A percentile compares a stretch with the other conserved stretches of the same genome.
Conservation (phyloP, 2,797 vertebrate genomes). For the Lacerta viridis region DNA sequence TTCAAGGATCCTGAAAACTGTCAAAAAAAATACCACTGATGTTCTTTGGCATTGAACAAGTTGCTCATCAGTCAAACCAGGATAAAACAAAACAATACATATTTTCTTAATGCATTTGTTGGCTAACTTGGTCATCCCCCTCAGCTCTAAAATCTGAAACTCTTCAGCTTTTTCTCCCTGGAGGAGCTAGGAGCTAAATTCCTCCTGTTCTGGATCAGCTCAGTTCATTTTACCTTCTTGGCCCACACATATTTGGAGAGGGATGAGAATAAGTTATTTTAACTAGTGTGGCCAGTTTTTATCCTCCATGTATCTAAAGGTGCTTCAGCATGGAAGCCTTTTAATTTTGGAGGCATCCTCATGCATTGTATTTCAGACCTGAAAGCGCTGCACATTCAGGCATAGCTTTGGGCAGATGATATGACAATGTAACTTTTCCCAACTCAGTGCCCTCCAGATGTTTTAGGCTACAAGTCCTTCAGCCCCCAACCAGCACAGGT, state of each 20-base stretch:
- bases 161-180: conserved; percentile 29
- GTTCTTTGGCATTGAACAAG: conserved; percentile 30
- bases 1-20: conserved; percentile 55
- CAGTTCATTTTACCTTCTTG: conserved; percentile 51
- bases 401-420: conserved; percentile 26
- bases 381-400: neutral
- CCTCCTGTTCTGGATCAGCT: conserved; percentile 60
- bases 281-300: conserved; percentile 53
- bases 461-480: too few relatives aligned
- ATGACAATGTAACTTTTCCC: neutral
- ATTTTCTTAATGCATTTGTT: conserved; percentile 71
- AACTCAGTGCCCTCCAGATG: too few relatives aligned
- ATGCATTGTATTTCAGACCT: neutral
- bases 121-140: conserved; percentile 56
- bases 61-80: conserved; percentile 44
- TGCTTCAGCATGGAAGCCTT: conserved; percentile 45
- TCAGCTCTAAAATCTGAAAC: conserved; percentile 64
- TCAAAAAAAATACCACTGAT: conserved; percentile 43
- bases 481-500: too few relatives aligned
- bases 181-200: conserved; percentile 62
- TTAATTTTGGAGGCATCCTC: neutral
- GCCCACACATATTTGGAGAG: conserved; percentile 42
- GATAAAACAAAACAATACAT: conserved; percentile 60
- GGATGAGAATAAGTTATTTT: conserved; percentile 61
- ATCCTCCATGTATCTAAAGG: conserved; percentile 4